Evolutionary conservation across 2,888 invertebrate species (phyloP).

Genomic region (Elysia crispata): DNA sequence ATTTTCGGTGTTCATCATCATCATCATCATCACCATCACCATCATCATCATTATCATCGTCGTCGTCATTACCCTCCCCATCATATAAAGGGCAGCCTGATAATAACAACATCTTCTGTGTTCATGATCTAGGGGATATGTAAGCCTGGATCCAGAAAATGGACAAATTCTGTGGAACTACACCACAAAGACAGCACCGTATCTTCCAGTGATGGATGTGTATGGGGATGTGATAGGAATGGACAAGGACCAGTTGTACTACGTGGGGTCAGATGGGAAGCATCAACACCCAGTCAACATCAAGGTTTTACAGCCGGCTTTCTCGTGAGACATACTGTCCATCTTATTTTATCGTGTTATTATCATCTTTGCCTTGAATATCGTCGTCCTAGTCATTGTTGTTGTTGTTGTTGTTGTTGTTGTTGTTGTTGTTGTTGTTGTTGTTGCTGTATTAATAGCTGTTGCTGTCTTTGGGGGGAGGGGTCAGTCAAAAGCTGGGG

Average conservation of each 20-base stretch:
- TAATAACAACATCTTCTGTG: neutral
- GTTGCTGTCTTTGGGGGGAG: no score
- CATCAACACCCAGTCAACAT: neutral
- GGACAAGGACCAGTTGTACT: constrained; percentile 56
- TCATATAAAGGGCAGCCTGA: no score
- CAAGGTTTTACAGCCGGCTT: neutral
- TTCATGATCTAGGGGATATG: constrained; percentile 58
- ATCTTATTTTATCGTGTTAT: neutral
- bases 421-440: no score
- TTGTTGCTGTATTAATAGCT: neutral
- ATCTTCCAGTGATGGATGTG: constrained; percentile 62
- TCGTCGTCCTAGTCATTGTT: no score
- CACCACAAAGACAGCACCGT: constrained; percentile 55
- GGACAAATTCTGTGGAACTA: constrained; percentile 59
- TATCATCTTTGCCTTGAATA: no score
- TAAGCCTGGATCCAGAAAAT: constrained; percentile 52
- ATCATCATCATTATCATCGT: no score
- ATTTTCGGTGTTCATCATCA: no score
- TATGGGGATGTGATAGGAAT: constrained; percentile 62
- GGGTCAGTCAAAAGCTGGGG: no score
- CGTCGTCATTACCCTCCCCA: no score
- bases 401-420: no score
- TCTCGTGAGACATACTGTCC: constrained; percentile 2
- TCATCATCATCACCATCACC: no score
- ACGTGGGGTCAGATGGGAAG: neutral